Base-by-base conservation (phyloP, 2,797 vertebrate genomes). In the Xenentodon cancila region DNA sequence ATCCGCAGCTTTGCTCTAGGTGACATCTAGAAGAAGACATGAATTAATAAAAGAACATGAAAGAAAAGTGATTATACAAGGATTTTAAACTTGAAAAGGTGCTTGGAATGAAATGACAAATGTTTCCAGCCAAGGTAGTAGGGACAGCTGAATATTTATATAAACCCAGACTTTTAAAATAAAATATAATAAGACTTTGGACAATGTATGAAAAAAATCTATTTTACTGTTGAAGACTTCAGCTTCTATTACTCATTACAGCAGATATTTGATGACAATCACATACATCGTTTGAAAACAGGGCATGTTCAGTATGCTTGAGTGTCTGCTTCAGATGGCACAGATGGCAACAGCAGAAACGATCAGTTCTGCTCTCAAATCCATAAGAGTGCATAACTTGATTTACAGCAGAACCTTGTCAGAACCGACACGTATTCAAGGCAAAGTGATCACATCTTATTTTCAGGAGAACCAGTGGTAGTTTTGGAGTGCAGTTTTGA, bases 401-500 rank as follows among this genome's bases (percentile, higher is more conserved):
- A 67, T 59, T 73, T 66, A 54, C 68, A 77, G 37, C 46, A 56
- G 19, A 66, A 71, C 25, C 19, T 25, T 25, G 1, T 81, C 54
- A 69, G 43, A 70, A 47, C 59, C 37, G 56, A 57, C 27, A 16
- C 34, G 54, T 19, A 46, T 70, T 80, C 68, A 84, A 89, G 78
- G 82, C 84, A 81, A 66, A 49, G 57, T 64, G 75, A 66, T 86
- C 75, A 82, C 72, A 75, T 75, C 64, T 66, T 37, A 22, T 66
- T 63, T 82, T 87, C 75, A 84, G 81, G 71, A 73, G 77, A 85
- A 61, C 59, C 75, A 83, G 79, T 80, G 79, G 70, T 74, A 75
- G 59, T 60, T 67, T 63, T 45, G 54, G 53, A 32, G 56, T 65
- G 30, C 37, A 64, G 48, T 27, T 43, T 7, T 48, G 65, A 78